Conservation (phyloP, 2,797 vertebrate genomes). For the Botia almorhae region DNA sequence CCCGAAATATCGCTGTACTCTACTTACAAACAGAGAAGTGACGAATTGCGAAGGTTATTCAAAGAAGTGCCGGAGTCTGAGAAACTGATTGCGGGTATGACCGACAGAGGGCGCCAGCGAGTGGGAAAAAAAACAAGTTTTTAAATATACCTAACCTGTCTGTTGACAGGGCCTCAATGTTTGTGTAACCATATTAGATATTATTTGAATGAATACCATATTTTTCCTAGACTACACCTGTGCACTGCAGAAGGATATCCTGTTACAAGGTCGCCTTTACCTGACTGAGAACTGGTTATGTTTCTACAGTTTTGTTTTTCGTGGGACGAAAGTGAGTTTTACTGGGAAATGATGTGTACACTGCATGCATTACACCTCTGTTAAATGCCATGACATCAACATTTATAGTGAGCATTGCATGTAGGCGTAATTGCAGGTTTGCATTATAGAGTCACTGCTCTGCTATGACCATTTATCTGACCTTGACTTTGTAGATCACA, state of each 20-base stretch:
- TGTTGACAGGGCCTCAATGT: background rate
- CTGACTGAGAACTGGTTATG: slow-evolving; percentile 91
- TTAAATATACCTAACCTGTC: background rate
- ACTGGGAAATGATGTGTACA: background rate
- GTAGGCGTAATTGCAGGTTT: background rate
- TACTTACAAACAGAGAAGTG: slow-evolving; percentile 88
- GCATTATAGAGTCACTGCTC: background rate
- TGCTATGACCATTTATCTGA: background rate
- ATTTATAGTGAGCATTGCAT: background rate
- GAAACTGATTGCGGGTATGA: slow-evolving; percentile 88
- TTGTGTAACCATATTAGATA: slow-evolving; percentile 27
- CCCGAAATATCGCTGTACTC: slow-evolving; percentile 67
- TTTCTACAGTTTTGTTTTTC: slow-evolving; percentile 96
- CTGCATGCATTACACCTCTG: background rate
- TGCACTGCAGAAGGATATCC: slow-evolving; percentile 93
- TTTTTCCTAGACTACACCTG: slow-evolving; percentile 85
- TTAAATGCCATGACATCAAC: background rate
- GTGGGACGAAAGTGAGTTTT: slow-evolving; percentile 87
- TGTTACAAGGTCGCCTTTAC: slow-evolving; percentile 91
- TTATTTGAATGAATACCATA: background rate
- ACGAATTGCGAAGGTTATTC: slow-evolving; percentile 91
- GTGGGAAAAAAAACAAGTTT: background rate
- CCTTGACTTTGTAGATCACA: slow-evolving; percentile 77
- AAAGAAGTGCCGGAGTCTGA: slow-evolving; percentile 87
- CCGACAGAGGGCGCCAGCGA: slow-evolving; percentile 13